phyloP scores from a whole-genome alignment of 2,797 vertebrate species.

The Acestrorhynchus altus region DNA sequence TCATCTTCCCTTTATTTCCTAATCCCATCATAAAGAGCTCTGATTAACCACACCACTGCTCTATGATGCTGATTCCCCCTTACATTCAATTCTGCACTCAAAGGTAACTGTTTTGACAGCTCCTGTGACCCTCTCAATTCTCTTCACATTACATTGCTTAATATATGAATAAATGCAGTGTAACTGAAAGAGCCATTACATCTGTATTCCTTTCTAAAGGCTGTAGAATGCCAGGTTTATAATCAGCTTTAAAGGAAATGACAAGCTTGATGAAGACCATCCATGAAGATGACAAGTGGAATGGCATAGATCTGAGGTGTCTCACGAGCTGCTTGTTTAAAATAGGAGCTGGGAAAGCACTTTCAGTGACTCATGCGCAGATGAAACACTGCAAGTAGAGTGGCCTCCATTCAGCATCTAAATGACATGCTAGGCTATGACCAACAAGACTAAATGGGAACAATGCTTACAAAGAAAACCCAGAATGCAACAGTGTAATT shows the following conservation, averaged over 20 bases:
- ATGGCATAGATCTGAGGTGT: background rate
- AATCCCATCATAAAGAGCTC: conserved; percentile 44
- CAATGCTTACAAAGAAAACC: conserved; percentile 57
- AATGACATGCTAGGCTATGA: conserved; percentile 47
- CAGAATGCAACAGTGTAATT: conserved; percentile 54
- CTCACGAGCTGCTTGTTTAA: conserved; percentile 9
- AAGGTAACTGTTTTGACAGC: conserved; percentile 46
- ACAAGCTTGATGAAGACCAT: conserved; percentile 2
- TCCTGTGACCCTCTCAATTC: conserved; percentile 22
- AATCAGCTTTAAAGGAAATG: background rate
- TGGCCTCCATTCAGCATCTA: conserved; percentile 41
- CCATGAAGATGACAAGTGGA: background rate
- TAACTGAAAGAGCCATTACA: conserved; percentile 43
- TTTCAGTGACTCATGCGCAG: conserved; percentile 33
- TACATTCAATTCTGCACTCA: conserved; percentile 31
- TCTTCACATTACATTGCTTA: conserved; percentile 45
- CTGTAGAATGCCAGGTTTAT: too few species aligned
- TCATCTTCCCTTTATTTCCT: conserved; percentile 56
- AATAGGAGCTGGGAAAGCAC: conserved; percentile 23
- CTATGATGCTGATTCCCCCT: background rate
- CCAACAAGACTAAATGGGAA: conserved; percentile 45
- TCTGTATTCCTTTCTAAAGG: conserved; percentile 35
- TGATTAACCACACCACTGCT: conserved; percentile 48
- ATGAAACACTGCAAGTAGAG: conserved; percentile 27
- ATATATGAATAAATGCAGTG: conserved; percentile 23